Evolutionary conservation across 2,797 vertebrate genomes (phyloP).

Genomic region (Acrocephalus scirpaceus): DNA sequence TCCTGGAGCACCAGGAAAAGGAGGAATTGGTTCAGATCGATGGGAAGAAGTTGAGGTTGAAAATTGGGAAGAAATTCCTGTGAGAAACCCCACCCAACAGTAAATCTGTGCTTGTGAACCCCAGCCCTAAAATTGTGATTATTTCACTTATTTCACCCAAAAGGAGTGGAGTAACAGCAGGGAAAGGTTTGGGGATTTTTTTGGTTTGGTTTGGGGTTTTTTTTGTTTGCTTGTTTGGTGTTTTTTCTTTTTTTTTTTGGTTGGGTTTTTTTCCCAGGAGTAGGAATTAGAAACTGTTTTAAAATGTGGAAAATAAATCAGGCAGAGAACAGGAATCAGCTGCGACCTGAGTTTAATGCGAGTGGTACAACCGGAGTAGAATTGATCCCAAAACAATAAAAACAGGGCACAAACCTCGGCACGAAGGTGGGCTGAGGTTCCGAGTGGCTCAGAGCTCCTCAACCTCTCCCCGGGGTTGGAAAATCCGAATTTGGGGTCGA

Average conservation of each 20-base stretch:
- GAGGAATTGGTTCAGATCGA: accelerated
- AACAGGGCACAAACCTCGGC: accelerated
- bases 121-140: not conserved
- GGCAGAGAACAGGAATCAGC: not conserved
- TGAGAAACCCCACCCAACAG: not conserved
- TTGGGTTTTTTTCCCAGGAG: not conserved
- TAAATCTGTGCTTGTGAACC: accelerated
- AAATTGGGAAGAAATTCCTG: not conserved
- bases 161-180: accelerated
- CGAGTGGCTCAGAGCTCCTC: not conserved
- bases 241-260: too few species aligned
- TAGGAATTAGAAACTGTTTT: not conserved
- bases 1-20: not conserved
- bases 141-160: not conserved
- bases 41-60: accelerated
- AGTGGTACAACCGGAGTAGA: accelerated
- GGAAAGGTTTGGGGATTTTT: too few species aligned
- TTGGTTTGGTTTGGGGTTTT: too few species aligned
- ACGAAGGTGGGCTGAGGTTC: not conserved
- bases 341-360: conserved; percentile 36
- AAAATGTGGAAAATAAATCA: not conserved
- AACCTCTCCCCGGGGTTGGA: not conserved
- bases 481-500: not conserved
- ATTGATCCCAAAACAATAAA: not conserved
- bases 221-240: too few species aligned